phyloP scores from a whole-genome alignment of 1,140 invertebrate species.

The Apolygus lucorum region DNA sequence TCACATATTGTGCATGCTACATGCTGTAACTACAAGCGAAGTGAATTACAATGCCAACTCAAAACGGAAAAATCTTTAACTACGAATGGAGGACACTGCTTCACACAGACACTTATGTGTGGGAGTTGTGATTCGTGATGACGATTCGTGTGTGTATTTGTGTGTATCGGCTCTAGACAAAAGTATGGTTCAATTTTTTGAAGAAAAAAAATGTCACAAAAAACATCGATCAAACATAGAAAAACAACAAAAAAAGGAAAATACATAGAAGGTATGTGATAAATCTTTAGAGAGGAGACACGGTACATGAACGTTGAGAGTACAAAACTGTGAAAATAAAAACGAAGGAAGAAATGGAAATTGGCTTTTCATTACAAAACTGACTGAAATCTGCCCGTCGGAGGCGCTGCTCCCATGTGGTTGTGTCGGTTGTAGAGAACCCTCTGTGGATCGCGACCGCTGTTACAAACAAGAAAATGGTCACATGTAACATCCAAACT shows the following conservation, averaged over 20 bases:
- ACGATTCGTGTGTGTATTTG: neutral
- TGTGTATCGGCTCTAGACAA: neutral
- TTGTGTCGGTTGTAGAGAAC: conserved; percentile 61
- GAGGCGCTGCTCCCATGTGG: conserved; percentile 50
- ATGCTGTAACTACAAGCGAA: neutral
- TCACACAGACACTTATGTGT: neutral
- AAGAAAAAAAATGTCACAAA: neutral
- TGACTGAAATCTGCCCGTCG: conserved; percentile 49
- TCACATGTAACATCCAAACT: neutral
- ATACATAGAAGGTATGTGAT: neutral
- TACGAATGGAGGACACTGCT: conserved; percentile 19
- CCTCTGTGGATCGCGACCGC: conserved; percentile 58
- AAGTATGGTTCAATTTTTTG: too few species aligned
- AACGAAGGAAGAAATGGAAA: too few species aligned
- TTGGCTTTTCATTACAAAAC: conserved; percentile 32
- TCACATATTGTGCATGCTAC: neutral
- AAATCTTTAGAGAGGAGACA: neutral
- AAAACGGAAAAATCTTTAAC: neutral
- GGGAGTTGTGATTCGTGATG: neutral
- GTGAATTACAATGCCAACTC: neutral
- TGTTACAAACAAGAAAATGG: conserved; percentile 25
- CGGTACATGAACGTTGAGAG: too few species aligned
- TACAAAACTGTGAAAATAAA: too few species aligned
- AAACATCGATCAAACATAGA: neutral
- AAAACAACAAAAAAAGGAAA: neutral